phyloP scores from a whole-genome alignment of 30 jellyfish, hydroid and myxozoan species.

The Mastigias papua region DNA sequence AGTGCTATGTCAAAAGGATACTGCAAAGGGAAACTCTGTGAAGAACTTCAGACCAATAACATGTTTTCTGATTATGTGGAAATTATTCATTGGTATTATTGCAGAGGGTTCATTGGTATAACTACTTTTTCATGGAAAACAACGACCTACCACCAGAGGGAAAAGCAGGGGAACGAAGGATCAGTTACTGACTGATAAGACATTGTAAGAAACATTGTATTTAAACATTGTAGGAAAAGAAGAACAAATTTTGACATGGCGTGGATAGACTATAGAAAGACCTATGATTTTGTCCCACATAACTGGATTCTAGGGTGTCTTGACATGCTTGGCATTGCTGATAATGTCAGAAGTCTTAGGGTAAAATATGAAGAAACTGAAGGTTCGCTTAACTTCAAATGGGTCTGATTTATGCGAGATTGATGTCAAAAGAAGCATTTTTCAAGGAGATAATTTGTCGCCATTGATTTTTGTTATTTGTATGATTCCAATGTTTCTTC shows the following conservation, averaged over 20 bases:
- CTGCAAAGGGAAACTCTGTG: conserved; percentile 5
- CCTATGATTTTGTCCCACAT: conserved; percentile 38
- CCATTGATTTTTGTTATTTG: conserved; percentile 29
- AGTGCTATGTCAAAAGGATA: conserved; percentile 7
- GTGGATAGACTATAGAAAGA: conserved; percentile 49
- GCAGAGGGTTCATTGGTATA: not conserved
- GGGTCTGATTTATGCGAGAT: not conserved
- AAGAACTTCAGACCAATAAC: conserved; percentile 23
- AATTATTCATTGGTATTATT: not conserved
- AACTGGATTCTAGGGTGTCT: conserved; percentile 21
- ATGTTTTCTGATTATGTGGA: conserved; percentile 15
- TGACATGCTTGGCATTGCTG: conserved; percentile 15
- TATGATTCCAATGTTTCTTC: conserved; percentile 18
- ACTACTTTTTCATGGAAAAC: not conserved
- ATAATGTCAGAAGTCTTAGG: not conserved
- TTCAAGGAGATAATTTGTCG: conserved; percentile 47
- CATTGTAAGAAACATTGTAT: no score
- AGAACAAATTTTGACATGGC: conserved; percentile 13
- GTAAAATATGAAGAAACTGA: not conserved
- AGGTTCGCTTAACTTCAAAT: not conserved
- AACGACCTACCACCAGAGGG: not conserved
- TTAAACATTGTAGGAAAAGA: conserved; percentile 14
- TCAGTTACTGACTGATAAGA: conserved; percentile 18
- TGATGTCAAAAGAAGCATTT: conserved; percentile 22
- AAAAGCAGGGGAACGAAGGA: conserved; percentile 37